Base-by-base conservation (phyloP, 2,797 vertebrate genomes). In the Chiroxiphia lanceolata region DNA sequence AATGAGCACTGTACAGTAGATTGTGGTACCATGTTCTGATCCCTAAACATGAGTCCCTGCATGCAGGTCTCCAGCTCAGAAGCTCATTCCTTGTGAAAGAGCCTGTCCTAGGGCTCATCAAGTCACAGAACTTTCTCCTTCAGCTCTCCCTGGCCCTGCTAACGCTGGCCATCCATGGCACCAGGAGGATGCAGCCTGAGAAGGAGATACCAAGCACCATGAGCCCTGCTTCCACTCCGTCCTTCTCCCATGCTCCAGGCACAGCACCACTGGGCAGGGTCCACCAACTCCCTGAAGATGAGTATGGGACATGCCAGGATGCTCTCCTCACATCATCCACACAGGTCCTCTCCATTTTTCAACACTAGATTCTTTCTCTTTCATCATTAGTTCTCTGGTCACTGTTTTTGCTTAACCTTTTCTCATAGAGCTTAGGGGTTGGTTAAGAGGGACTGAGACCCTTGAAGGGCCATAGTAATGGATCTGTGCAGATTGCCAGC, bases 161-260 rank as follows among this genome's bases (percentile, higher is more conserved):
- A 1, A 6, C 6, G 1, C 10, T 50, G 42, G 11, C 51, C 5
- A 5, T 18, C 34, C 29, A 18, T 0, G 0, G 34, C 59, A 54
- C 7, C 13, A 34, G 48, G 50, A 42, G 42, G 8, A 56, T 22
- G 15, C 27, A 81, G 27, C 23, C 45, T 27, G 15, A n/a, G 21
- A 59, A 9, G 15, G 13, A 56, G 9, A 51, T 3, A 8, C 6
- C 19, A 22, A 70, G n/a, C 22, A n/a, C 31, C 2, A 0, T 2
- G 6, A 76, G 2, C 8, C 12, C 23, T 53, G 34, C 23, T 80
- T 68, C 83, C 2, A 1, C 6, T 87, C 26, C 8, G 10, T 71
- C 14, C 25, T 68, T 2, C 0, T 10, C 10, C 27, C 21, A 0
- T 54, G 14, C 19, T 18, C 42, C 31, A 48, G 26, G 20, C 36